phyloP scores from a whole-genome alignment of 2,888 invertebrate species.

The Mythimna impura region DNA sequence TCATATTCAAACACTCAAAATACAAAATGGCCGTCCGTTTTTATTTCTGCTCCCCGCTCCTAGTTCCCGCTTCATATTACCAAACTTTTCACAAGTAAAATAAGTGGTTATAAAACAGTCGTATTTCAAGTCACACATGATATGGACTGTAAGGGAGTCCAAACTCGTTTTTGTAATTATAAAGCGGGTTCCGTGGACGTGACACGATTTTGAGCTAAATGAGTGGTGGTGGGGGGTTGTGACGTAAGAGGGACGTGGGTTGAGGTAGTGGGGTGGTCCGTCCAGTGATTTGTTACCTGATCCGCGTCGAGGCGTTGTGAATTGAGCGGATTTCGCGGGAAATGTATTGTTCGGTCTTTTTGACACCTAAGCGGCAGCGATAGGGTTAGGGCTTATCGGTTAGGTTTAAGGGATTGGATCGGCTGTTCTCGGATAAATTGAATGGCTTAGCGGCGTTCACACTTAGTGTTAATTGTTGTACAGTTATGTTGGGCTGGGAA shows the following conservation, averaged over 20 bases:
- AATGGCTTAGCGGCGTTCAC: constrained; percentile 55
- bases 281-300: constrained; percentile 72
- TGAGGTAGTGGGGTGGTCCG: constrained; percentile 35
- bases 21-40: constrained; percentile 19
- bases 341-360: constrained; percentile 68
- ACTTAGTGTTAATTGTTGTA: constrained; percentile 51
- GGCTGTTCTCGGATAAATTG: constrained; percentile 60
- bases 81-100: constrained; percentile 43
- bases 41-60: constrained; percentile 19
- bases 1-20: constrained; percentile 20
- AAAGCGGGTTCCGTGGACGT: constrained; percentile 70
- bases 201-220: constrained; percentile 73
- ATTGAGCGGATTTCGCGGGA: constrained; percentile 66
- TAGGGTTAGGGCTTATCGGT: constrained; percentile 62
- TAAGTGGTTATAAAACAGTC: constrained; percentile 51
- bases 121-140: constrained; percentile 62
- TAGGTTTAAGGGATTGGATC: constrained; percentile 63
- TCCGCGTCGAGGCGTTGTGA: constrained; percentile 67
- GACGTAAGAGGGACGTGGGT: constrained; percentile 20
- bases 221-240: constrained; percentile 59
- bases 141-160: constrained; percentile 64
- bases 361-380: constrained; percentile 67
- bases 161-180: constrained; percentile 77
- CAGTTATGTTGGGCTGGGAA: constrained; percentile 13
- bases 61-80: constrained; percentile 33